phyloP scores from a whole-genome alignment of 2,113 vertebrate species.

The Myodes glareolus region DNA sequence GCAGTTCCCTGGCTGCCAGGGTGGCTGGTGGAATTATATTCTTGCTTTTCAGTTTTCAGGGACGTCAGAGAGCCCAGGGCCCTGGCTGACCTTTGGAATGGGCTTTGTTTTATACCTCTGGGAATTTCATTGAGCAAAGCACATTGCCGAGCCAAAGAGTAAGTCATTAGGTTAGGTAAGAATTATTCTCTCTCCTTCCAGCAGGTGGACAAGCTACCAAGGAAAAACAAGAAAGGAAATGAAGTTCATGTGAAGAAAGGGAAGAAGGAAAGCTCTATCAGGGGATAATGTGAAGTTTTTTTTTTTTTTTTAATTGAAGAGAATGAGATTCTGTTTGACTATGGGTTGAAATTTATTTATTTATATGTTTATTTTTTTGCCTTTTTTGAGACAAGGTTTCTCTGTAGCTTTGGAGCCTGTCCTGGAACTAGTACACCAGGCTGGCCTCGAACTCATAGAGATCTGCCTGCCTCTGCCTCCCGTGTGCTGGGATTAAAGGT shows the following conservation, averaged over 20 bases:
- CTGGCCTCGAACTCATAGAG: too few species aligned
- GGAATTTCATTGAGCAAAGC: conserved; percentile 15
- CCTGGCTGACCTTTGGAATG: conserved; percentile 13
- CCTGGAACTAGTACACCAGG: too few species aligned
- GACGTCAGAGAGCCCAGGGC: background rate
- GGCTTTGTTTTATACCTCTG: conserved; percentile 24
- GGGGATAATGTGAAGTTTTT: background rate
- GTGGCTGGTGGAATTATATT: background rate
- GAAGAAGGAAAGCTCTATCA: background rate
- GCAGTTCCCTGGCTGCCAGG: background rate
- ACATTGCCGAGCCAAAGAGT: background rate
- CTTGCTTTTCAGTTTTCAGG: conserved; percentile 28
- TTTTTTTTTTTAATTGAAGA: background rate
- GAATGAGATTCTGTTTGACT: background rate
- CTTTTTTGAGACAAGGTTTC: too few species aligned
- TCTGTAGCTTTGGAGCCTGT: too few species aligned
- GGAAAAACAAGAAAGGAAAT: conserved; percentile 9
- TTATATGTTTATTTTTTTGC: too few species aligned
- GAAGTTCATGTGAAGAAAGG: background rate
- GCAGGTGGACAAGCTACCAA: conserved; percentile 49
- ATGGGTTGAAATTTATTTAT: background rate
- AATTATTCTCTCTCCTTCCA: conserved; percentile 55
- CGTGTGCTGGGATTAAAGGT: too few species aligned
- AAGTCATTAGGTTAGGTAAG: conserved; percentile 15
- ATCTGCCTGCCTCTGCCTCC: too few species aligned